These are phyloP conservation scores for Arenaria interpres DNA, from an alignment of 2,113 vertebrate genomes.

Conservation along the genomic window DNA sequence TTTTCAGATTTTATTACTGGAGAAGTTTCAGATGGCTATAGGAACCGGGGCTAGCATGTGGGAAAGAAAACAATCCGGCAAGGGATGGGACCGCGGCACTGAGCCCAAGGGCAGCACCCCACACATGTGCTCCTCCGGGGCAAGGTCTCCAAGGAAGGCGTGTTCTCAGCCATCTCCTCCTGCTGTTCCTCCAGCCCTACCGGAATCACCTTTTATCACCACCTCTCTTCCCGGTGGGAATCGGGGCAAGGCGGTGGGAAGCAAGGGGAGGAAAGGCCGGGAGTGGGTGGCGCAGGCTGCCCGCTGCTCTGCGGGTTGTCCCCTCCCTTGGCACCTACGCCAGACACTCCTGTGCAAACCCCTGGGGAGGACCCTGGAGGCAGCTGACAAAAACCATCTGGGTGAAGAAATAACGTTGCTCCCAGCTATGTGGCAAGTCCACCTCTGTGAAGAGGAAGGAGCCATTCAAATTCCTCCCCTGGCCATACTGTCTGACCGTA, in stretches of 20 bases:
- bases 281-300: background rate
- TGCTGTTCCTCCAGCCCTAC: background rate
- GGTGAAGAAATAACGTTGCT: background rate
- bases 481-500: background rate
- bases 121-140: accelerated
- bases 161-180: background rate
- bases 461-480: background rate
- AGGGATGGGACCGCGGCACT: background rate
- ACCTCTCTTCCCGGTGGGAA: background rate
- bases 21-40: slow-evolving; percentile 2
- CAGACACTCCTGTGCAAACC: background rate
- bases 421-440: background rate
- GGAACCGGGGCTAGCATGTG: background rate
- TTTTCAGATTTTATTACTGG: background rate
- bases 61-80: background rate
- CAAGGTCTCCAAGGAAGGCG: background rate
- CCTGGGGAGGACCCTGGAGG: background rate
- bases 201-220: background rate
- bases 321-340: background rate
- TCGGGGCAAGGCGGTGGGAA: background rate
- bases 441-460: background rate
- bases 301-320: background rate
- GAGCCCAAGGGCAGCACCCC: background rate
- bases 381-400: background rate
- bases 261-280: background rate